These are phyloP conservation scores for Echinarachnius parma DNA, from an alignment of 53 echinoderm and acorn worm genomes.

Conservation along the genomic window DNA sequence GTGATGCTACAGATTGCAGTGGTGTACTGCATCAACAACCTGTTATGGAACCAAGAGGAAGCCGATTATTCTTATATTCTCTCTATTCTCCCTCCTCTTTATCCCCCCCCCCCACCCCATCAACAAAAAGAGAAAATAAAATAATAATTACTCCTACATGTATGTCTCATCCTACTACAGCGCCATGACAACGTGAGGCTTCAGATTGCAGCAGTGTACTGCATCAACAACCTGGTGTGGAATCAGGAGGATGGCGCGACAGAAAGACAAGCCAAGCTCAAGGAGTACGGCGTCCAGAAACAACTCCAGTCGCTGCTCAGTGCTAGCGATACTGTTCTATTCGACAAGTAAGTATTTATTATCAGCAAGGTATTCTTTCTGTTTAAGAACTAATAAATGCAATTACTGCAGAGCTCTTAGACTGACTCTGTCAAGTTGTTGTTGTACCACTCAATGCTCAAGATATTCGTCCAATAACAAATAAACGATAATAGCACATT, in stretches of 20 bases:
- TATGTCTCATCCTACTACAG: too few species aligned
- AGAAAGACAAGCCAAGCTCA: constrained; percentile 86
- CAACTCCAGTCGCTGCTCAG: constrained; percentile 80
- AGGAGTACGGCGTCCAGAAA: constrained; percentile 93
- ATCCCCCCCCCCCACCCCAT: background rate
- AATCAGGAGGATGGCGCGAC: constrained; percentile 93
- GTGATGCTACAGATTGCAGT: constrained; percentile 50
- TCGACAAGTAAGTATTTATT: constrained; percentile 98
- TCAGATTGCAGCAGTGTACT: constrained; percentile 92
- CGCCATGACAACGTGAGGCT: constrained; percentile 91
- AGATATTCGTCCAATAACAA: too few species aligned
- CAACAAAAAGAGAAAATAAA: constrained; percentile 1
- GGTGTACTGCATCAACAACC: constrained; percentile 83
- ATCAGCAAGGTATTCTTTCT: too few species aligned
- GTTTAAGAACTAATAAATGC: too few species aligned
- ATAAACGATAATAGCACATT: too few species aligned
- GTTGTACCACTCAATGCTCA: too few species aligned
- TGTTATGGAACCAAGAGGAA: constrained; percentile 85
- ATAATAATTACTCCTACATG: too few species aligned
- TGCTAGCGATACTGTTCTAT: constrained; percentile 75
- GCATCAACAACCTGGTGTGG: constrained; percentile 98
- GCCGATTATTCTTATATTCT: too few species aligned
- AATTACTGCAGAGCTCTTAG: too few species aligned
- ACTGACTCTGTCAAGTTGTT: too few species aligned
- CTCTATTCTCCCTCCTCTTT: too few species aligned